Percentiles rank a stretch among this genome's conserved stretches.
These are phyloP conservation scores for Rhinoraja longicauda DNA, from an alignment of 2,797 vertebrate genomes.

Conservation along the genomic window DNA sequence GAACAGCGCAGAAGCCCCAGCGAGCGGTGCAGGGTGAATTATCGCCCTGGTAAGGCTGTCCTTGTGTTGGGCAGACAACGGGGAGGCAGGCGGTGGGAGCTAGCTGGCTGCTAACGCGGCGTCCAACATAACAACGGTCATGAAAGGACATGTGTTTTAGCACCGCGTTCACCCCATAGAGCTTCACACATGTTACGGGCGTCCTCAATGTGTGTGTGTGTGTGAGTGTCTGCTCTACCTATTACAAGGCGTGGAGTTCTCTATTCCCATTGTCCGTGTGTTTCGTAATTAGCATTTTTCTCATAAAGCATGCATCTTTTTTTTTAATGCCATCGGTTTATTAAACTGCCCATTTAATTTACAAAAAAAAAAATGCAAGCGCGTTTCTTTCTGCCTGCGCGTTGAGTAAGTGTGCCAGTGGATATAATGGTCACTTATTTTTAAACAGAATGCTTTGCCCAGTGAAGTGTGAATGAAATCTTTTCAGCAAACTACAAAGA, in stretches of 20 bases:
- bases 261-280: neutral
- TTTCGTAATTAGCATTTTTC: too few species aligned
- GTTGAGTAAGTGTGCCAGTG: neutral
- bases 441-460: neutral
- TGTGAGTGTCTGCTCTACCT: neutral
- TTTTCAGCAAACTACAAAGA: neutral
- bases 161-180: neutral
- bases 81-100: too few species aligned
- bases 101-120: neutral
- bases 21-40: neutral
- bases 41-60: too few species aligned
- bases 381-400: neutral
- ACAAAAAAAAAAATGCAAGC: neutral
- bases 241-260: neutral
- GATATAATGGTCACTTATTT: neutral
- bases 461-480: slow-evolving; percentile 19
- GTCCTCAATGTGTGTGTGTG: neutral
- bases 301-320: neutral
- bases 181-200: neutral
- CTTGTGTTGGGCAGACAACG: neutral
- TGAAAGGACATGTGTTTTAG: neutral
- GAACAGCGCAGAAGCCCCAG: too few species aligned
- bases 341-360: neutral
- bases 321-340: neutral
- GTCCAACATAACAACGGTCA: neutral